Base-by-base conservation (phyloP, 2,113 vertebrate species). In the Pitta sordida region DNA sequence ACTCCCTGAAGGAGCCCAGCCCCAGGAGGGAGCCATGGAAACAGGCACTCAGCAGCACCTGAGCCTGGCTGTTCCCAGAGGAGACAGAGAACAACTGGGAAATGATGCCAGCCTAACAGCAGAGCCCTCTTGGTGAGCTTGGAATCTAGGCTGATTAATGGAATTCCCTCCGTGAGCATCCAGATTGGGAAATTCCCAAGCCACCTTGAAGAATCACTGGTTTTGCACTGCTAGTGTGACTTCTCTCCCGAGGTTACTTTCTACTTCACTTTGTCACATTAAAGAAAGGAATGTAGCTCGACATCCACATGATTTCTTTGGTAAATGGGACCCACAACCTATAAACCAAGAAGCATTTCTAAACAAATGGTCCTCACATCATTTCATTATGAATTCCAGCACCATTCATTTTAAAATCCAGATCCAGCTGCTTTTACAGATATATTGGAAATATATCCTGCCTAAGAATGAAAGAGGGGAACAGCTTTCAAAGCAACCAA, bases 251-350 rank as follows among this genome's bases (percentile, higher is more conserved):
- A 76, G 52, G 27, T 70, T 51, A 81, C 41, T 58, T 83, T 83
- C 84, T 81, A 88, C n/a, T 77, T 53, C 59, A 15, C 13, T 15
- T 62, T 77, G 84, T 67, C 52, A 76, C 53, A 82, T 34, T 84
- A 46, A 79, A 90, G 71, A 87, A 95, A 75, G 90, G 90, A 95
- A 95, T 84, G 43, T 52, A 55, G 52, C 86, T 86, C 77, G n/a
- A 11, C 1, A 5, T 56, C 48, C 88, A 77, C 21, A 5, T 10
- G 20, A 90, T 51, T 56, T 96, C 96, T 96, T 96, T 95, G 96
- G 97, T 94, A 92, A 91, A 82, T 46, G 83, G 86, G 87, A 92
- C 93, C 52, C 77, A 93, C 51, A 90, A 73, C 71, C 90, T 92
- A 78, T 26, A 41, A 70, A 88, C 60, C 52, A 46, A 67, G 27